Evolutionary conservation across 2,113 vertebrate species (phyloP).

Genomic region (Anhinga anhinga): DNA sequence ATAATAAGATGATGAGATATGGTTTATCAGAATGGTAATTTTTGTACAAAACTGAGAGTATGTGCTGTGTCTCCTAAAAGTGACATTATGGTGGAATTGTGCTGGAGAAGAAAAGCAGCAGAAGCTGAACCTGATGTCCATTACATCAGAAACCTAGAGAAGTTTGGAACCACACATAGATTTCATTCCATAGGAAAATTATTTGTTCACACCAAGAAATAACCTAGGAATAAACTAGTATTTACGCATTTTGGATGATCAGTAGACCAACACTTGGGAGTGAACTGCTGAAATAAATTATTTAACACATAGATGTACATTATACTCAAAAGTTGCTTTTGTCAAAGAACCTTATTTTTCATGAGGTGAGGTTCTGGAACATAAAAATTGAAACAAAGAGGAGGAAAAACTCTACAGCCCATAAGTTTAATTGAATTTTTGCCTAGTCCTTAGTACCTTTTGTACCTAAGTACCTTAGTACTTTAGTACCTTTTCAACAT

Average conservation of each 20-base stretch:
- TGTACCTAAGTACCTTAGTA: background rate
- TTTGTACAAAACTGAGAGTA: background rate
- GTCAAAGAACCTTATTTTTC: background rate
- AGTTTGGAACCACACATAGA: background rate
- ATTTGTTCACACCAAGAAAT: no score
- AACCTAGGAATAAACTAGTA: background rate
- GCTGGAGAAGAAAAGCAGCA: background rate
- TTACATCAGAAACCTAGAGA: background rate
- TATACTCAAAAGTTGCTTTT: background rate
- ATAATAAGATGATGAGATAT: background rate
- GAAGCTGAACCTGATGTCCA: background rate
- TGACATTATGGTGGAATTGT: background rate
- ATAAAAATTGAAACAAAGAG: background rate
- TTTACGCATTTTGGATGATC: background rate
- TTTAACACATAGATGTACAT: background rate
- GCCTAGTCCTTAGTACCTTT: background rate
- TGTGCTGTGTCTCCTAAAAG: background rate
- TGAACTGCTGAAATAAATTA: background rate
- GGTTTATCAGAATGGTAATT: background rate
- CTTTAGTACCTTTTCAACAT: background rate
- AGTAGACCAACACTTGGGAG: background rate
- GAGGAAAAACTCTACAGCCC: background rate
- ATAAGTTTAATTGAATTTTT: background rate
- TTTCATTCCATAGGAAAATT: background rate
- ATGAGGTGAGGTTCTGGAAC: background rate